A percentile compares a stretch with the other conserved stretches of the same genome.
Conservation (phyloP, 2,113 vertebrate genomes). For the Empidonax alnorum region DNA sequence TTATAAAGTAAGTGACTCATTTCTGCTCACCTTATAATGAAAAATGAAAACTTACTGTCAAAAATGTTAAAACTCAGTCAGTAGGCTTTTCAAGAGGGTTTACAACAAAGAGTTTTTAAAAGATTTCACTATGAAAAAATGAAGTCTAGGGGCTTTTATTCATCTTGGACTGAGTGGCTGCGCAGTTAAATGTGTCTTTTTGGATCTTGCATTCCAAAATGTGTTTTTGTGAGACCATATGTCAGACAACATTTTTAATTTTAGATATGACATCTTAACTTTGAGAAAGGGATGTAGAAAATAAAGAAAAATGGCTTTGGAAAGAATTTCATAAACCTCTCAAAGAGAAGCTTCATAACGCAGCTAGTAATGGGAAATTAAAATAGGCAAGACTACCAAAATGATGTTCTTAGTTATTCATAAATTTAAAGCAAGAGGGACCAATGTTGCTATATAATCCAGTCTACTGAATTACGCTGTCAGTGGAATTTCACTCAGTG, state of each 20-base stretch:
- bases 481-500: background rate
- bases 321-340: background rate
- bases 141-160: background rate
- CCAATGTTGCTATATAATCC: background rate
- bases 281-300: background rate
- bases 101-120: background rate
- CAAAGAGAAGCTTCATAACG: background rate
- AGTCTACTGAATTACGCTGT: background rate
- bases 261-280: background rate
- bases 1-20: background rate
- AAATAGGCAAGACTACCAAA: background rate
- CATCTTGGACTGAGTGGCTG: background rate
- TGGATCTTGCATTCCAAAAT: background rate
- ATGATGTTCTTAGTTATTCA: background rate
- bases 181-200: background rate
- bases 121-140: background rate
- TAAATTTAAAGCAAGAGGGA: background rate
- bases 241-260: background rate
- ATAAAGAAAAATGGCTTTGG: constrained; percentile 10
- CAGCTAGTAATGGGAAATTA: background rate
- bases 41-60: background rate
- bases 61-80: background rate
- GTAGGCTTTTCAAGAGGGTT: background rate
- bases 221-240: background rate
- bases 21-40: background rate